Base-by-base conservation (phyloP, 2,797 vertebrate species). In the Tinamus major region DNA sequence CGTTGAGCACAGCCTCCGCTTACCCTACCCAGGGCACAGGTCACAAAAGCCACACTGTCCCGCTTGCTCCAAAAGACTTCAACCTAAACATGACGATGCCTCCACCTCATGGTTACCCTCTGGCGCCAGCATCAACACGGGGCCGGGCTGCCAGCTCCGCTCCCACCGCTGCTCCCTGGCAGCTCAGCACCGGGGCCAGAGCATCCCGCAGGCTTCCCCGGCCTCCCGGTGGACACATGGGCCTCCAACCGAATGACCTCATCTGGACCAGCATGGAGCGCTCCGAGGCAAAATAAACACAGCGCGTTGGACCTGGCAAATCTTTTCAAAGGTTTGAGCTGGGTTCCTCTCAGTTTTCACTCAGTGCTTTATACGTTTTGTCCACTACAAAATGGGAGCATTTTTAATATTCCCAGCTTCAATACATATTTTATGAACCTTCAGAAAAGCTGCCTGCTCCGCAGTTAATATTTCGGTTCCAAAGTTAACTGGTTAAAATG, bases 71-170 rank as follows among this genome's bases (percentile, higher is more conserved):
- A 71, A 87, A 90, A 96, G 94, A 96, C 95, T 95, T 89, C 91
- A 94, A 84, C 79, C 81, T 24, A 19, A 93, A 69, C 92, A 91
- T 93, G 92, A 94, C 89, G 95, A 78, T 70, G 58, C 31, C 56
- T 87, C 53, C 71, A 74, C 39, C 70, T 49, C 70, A 94, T 74
- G 16, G 72, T 83, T 63, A 84, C 18, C 70, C 78, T 90, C 75
- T 56, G 78, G 94, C 89, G 94, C 95, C 92, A 96, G 93, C 87
- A 96, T 96, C 96, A 98, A 97, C 96, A 96, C n/a, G 0, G n/a
- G 49, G 48, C 13, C 11, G 33, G 79, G 80, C 89, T 78, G 44
- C 76, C 69, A 4, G 7, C 79, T 82, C 67, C 18, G 68, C 80
- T 88, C 69, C 63, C 82, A 87, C 44, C 1, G 2, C 87, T 76